Evolutionary conservation across 1,140 invertebrate genomes (phyloP).

Genomic region (Mizuhopecten yessoensis): DNA sequence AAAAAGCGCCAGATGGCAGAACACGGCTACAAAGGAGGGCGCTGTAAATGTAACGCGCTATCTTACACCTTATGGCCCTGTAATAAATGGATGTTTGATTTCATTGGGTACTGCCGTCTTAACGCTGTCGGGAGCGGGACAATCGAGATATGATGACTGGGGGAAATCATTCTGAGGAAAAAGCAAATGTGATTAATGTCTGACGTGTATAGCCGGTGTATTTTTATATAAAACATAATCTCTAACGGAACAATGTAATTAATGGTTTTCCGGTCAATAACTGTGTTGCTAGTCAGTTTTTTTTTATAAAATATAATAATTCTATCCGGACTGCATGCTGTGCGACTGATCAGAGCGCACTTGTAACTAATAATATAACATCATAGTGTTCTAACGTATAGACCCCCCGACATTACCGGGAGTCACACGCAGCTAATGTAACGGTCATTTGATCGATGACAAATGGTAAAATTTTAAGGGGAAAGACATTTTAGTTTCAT

Average conservation of each 20-base stretch:
- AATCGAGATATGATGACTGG: conserved; percentile 32
- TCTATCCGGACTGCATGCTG: background rate
- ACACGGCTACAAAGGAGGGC: background rate
- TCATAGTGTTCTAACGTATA: no score
- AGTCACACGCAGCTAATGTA: no score
- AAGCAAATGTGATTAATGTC: conserved; percentile 17
- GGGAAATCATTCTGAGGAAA: conserved; percentile 9
- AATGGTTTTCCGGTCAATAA: background rate
- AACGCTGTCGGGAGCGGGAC: background rate
- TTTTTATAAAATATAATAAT: background rate
- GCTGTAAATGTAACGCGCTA: conserved; percentile 5
- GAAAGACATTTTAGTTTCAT: no score
- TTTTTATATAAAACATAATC: conserved; percentile 34
- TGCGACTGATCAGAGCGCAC: no score
- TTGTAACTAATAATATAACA: no score
- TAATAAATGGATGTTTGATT: conserved; percentile 36
- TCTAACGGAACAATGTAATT: background rate
- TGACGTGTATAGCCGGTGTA: background rate
- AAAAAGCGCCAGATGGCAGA: conserved; percentile 11
- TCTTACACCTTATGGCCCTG: background rate
- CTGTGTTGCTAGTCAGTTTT: background rate
- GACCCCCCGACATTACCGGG: no score
- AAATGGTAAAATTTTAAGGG: no score
- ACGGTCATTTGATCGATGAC: no score
- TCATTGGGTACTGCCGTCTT: conserved; percentile 16